These are phyloP conservation scores for Vireo altiloquus DNA, from an alignment of 2,113 vertebrate species.

Conservation along the genomic window DNA sequence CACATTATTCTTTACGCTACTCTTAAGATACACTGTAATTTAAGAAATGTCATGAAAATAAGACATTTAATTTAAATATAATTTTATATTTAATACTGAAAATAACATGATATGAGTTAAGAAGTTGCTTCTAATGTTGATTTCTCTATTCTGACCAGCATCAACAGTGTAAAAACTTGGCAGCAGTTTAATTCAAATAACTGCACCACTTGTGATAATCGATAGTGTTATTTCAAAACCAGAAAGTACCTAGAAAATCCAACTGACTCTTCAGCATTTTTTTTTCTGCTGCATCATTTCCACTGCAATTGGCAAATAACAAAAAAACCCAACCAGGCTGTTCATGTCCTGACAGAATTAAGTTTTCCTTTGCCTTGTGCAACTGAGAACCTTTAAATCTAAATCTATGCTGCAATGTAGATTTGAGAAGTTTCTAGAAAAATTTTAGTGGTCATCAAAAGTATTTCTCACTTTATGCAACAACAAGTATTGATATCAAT, in stretches of 20 bases:
- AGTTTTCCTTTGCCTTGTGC: neutral
- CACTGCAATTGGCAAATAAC: neutral
- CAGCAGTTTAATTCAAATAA: neutral
- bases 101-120: neutral
- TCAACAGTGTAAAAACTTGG: neutral
- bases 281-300: constrained; percentile 56
- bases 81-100: neutral
- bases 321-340: neutral
- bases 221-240: neutral
- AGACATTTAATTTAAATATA: neutral
- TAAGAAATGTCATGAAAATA: neutral
- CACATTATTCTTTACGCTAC: neutral
- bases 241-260: constrained; percentile 42
- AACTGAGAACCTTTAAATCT: neutral
- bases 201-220: neutral
- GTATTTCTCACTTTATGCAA: neutral
- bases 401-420: neutral
- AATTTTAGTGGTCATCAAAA: neutral
- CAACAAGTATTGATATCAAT: neutral
- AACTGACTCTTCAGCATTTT: constrained; percentile 17
- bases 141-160: neutral
- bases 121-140: neutral
- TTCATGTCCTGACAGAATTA: neutral
- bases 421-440: neutral
- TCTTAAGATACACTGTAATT: neutral